Percentiles rank a stretch among this genome's conserved stretches.
phyloP scores from a whole-genome alignment of 2,113 vertebrate species.

The Quiscalus mexicanus region DNA sequence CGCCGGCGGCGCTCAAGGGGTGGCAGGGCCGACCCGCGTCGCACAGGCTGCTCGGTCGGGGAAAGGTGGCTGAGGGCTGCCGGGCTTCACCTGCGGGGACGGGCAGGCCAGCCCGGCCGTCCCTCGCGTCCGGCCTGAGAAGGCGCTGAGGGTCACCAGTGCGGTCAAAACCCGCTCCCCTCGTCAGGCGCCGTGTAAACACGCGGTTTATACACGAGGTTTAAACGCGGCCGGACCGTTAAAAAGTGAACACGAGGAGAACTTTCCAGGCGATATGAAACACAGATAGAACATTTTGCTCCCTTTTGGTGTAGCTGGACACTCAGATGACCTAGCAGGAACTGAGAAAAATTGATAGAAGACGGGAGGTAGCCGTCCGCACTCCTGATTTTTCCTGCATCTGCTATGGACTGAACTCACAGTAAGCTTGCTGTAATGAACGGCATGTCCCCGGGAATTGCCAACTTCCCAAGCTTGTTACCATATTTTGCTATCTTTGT shows the following conservation, averaged over 20 bases:
- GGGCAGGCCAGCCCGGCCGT: rapidly evolving
- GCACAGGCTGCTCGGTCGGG: background rate
- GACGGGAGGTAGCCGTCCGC: background rate
- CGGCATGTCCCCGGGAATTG: background rate
- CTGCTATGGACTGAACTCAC: background rate
- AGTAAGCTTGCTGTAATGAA: background rate
- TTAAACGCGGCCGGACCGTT: background rate
- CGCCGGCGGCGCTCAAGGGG: background rate
- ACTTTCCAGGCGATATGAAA: background rate
- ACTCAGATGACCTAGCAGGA: background rate
- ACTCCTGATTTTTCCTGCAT: background rate
- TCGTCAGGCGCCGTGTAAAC: background rate
- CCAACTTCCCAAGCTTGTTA: background rate
- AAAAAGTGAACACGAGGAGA: background rate
- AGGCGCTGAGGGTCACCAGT: background rate
- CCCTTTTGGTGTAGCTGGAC: no score
- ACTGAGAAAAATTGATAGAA: background rate
- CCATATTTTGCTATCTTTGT: background rate
- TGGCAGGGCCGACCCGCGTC: background rate
- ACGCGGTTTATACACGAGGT: background rate
- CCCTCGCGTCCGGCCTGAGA: background rate
- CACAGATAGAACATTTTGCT: background rate
- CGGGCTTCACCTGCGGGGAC: background rate
- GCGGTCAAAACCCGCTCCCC: background rate
- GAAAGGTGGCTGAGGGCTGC: background rate